These are phyloP conservation scores for Chamaea fasciata DNA, from an alignment of 2,113 vertebrate genomes.

Conservation along the genomic window DNA sequence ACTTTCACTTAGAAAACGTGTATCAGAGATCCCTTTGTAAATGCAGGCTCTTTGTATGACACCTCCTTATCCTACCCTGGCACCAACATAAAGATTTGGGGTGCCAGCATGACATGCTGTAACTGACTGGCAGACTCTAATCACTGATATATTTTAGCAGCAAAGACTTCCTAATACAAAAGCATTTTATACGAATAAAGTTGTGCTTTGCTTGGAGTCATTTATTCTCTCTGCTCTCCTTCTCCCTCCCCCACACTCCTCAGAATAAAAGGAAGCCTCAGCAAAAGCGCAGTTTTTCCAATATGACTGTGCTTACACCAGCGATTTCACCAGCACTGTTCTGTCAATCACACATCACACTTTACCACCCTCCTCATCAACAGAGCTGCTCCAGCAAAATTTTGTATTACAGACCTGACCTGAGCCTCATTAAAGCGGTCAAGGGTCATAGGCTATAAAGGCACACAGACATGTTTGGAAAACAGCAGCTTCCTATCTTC, in stretches of 20 bases:
- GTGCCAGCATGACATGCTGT: neutral
- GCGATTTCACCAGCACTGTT: neutral
- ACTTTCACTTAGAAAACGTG: neutral
- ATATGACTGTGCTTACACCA: neutral
- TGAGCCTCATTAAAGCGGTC: constrained; percentile 20
- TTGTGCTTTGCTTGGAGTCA: neutral
- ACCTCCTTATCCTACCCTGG: neutral
- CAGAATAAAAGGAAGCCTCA: constrained; percentile 9
- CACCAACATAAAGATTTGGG: neutral
- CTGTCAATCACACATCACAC: constrained; percentile 41
- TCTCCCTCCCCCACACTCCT: neutral
- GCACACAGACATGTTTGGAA: constrained; percentile 5
- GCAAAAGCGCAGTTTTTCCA: neutral
- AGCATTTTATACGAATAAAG: neutral
- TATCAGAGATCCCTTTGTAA: neutral
- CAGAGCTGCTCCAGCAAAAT: constrained; percentile 46
- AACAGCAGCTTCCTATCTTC: constrained; percentile 10
- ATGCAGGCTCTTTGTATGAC: neutral
- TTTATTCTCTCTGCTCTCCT: neutral
- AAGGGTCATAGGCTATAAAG: constrained; percentile 6
- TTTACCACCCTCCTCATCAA: constrained; percentile 22
- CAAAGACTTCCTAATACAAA: neutral
- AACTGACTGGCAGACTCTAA: rapidly evolving
- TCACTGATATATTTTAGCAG: neutral
- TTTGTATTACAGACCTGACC: constrained; percentile 26